Base-by-base conservation (phyloP, 1,140 invertebrate species). In the Aculops lycopersici region DNA sequence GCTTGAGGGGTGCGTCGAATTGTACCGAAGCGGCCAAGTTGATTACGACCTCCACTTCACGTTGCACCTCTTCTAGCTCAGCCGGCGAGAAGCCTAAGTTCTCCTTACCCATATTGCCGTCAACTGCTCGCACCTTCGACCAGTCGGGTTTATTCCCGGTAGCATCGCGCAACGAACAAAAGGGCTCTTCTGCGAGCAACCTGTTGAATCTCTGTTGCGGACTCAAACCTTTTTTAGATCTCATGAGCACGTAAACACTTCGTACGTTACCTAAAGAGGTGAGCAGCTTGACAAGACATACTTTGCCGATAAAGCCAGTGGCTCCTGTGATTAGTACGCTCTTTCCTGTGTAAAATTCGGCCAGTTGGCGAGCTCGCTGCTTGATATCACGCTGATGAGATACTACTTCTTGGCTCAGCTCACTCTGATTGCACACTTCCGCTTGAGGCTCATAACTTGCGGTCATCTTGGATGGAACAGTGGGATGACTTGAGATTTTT, bases 81-180 rank as follows among this genome's bases (percentile, higher is more conserved):
- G 64, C 59, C 3, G 65, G 54, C 48, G 69, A 74, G 48, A 95
- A 73, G 4, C 81, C 84, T 24, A 95, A 56, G 42, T 76, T 71
- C 13, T 72, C 70, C 50, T 74, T 66, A 44, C 78, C 75, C 41
- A 95, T 74, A 54, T 94, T 84, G 8, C 84, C 84, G 37, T 69
- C 66, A 36, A 95, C 71, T 1, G 80, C 69, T 36, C 77, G 66
- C 39, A 83, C 64, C 61, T 90, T n/a, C 88, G 8, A n/a, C 8
- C n/a, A n/a, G n/a, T n/a, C n/a, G n/a, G n/a, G n/a, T n/a, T n/a
- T n/a, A n/a, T n/a, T n/a, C n/a, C n/a, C n/a, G 8, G 24, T 31
- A 8, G 24, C 8, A 8, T 31, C 24, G 8, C 8, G 24, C 8
- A 31, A n/a, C 8, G 8, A n/a, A 8, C n/a, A 8, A 8, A 31